A percentile compares a stretch with the other conserved stretches of the same genome.
phyloP scores from a whole-genome alignment of 2,113 vertebrate species.

The Limanda limanda region DNA sequence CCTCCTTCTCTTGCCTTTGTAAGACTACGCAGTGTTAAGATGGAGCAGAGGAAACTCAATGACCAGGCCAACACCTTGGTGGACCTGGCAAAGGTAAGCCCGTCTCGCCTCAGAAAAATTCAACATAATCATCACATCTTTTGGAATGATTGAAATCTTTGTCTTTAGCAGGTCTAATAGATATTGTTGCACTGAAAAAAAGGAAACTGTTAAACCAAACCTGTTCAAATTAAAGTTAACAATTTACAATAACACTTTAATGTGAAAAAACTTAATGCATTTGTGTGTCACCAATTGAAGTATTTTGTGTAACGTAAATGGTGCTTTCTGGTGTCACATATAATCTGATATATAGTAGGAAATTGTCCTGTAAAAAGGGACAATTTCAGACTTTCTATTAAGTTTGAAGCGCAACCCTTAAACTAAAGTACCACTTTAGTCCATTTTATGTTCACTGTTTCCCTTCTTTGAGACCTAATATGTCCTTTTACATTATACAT shows the following conservation, averaged over 20 bases:
- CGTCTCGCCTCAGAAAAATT: not conserved
- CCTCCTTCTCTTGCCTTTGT: constrained; percentile 64
- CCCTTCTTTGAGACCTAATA: not conserved
- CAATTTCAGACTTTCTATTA: not conserved
- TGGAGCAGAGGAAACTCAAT: constrained; percentile 92
- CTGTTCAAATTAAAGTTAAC: too few relatives aligned
- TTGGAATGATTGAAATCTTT: not conserved
- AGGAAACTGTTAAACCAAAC: too few relatives aligned
- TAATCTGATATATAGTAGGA: not conserved
- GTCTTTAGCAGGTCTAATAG: not conserved
- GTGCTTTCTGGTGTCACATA: not conserved
- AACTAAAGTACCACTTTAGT: not conserved
- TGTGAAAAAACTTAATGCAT: too few relatives aligned
- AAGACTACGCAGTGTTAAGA: constrained; percentile 93
- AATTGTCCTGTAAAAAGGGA: not conserved
- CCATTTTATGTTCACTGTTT: not conserved
- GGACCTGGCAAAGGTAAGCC: constrained; percentile 89
- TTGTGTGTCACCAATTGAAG: too few relatives aligned
- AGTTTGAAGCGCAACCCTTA: not conserved
- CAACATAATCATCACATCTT: not conserved
- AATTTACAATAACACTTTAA: too few relatives aligned
- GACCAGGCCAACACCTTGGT: constrained; percentile 92
- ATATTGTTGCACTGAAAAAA: too few relatives aligned
- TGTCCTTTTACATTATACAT: not conserved
- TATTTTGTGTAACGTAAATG: not conserved